Base-by-base conservation (phyloP, 2,888 invertebrate genomes). In the Ectemnius cavifrons region DNA sequence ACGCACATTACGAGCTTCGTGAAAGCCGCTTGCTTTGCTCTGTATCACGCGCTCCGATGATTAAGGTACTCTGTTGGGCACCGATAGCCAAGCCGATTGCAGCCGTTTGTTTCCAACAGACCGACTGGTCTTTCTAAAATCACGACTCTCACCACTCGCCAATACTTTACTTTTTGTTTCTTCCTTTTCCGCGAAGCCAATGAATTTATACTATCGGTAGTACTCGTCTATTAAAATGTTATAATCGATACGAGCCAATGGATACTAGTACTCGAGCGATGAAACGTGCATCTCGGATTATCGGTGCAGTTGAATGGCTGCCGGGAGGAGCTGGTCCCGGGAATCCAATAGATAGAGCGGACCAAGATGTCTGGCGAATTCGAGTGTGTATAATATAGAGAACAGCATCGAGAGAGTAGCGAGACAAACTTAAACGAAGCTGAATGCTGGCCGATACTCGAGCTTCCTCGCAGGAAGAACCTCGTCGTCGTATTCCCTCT, bases 11-110 rank as follows among this genome's bases (percentile, higher is more conserved):
- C 45, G 57, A 47, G 70, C 73, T 61, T 37, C 47, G 71, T 65
- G 62, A 75, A 68, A 75, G 68, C 80, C 60, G 62, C 65, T 76
- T 76, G 66, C 62, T 61, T 71, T 57, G 49, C 72, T 23, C 27
- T 5, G 56, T 49, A 59, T 46, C 2, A 47, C 63, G 75, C 82
- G 69, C 69, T 79, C 78, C 60, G 56, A 28, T 27, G 61, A 56
- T 58, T 60, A 72, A 75, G 63, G 47, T 23, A 47, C 57, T 20
- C 37, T 28, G 23, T 47, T 64, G 64, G 27, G 49, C 62, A 23
- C 49, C 37, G 37, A 37, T 37, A 56, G 52, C 11, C 73, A 28
- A 65, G 46, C 14, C 57, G 57, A 57, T 65, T 65, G 56, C 67
- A 57, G 52, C 47, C 23, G 63, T 37, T 72, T 69, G 46, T 27